Percentiles rank a stretch among this genome's conserved stretches.
phyloP scores from a whole-genome alignment of 2,113 vertebrate species.

The Vimba vimba region DNA sequence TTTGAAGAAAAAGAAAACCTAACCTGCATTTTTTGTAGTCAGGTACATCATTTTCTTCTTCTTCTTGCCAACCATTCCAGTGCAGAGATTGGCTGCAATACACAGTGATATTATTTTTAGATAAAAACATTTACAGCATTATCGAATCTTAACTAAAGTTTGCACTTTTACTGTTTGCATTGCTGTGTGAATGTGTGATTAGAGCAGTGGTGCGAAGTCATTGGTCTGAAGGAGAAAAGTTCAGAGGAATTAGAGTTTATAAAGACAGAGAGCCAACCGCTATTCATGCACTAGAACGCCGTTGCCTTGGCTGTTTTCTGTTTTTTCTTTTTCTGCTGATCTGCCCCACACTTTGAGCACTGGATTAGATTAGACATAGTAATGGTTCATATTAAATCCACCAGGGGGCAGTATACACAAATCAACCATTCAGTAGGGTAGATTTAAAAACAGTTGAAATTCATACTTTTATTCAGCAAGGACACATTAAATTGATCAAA shows the following conservation, averaged over 20 bases:
- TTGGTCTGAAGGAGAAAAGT: too few relatives aligned
- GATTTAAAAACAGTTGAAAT: neutral
- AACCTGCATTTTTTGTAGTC: constrained; percentile 94
- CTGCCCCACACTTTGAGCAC: too few relatives aligned
- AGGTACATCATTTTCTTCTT: constrained; percentile 99
- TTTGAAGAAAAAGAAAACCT: neutral
- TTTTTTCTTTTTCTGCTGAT: too few relatives aligned
- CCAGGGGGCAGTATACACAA: constrained; percentile 45
- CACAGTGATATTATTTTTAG: neutral
- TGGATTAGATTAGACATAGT: neutral
- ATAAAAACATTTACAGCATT: neutral
- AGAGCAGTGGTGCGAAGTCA: too few relatives aligned
- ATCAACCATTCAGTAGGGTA: neutral
- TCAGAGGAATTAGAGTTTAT: too few relatives aligned
- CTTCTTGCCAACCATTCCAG: constrained; percentile 89
- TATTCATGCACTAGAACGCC: too few relatives aligned
- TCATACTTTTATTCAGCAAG: neutral
- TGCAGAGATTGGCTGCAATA: constrained; percentile 86
- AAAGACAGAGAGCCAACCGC: too few relatives aligned
- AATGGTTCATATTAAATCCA: constrained; percentile 29
- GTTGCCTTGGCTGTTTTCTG: too few relatives aligned
- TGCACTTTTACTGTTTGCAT: neutral
- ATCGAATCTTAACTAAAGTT: neutral
- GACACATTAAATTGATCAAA: neutral
- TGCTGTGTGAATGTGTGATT: neutral